These are phyloP conservation scores for Bilobella aurantiaca DNA, from an alignment of 1,140 invertebrate species.

Conservation along the genomic window DNA sequence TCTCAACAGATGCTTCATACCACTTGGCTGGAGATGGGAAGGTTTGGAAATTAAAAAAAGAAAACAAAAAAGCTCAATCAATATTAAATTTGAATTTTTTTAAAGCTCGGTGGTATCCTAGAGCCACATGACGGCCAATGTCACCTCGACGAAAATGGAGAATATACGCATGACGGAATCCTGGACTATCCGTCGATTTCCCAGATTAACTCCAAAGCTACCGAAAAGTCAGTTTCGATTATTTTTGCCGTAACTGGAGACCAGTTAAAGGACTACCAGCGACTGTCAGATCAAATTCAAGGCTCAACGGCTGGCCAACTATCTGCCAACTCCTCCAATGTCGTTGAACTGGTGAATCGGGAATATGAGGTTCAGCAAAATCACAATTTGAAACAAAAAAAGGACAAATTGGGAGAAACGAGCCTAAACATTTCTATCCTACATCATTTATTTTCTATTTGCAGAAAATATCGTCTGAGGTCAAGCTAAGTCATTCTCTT, in stretches of 20 bases:
- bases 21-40: constrained; percentile 96
- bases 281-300: constrained; percentile 65
- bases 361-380: constrained; percentile 61
- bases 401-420: background rate
- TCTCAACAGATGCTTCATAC: constrained; percentile 95
- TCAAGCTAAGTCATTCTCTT: constrained; percentile 54
- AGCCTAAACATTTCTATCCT: too few species aligned
- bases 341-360: constrained; percentile 77
- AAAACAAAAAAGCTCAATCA: too few species aligned
- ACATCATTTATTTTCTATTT: too few species aligned
- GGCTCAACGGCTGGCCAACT: constrained; percentile 75
- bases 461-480: constrained; percentile 80
- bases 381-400: background rate
- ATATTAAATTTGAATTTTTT: constrained; percentile 11
- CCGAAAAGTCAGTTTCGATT: constrained; percentile 87
- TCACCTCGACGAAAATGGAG: constrained; percentile 48
- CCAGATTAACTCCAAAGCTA: constrained; percentile 79
- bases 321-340: constrained; percentile 80
- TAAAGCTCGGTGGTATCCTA: constrained; percentile 57
- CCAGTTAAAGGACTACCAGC: constrained; percentile 72
- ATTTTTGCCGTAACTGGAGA: constrained; percentile 96
- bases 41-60: too few species aligned
- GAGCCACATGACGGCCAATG: constrained; percentile 60
- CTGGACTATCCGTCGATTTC: constrained; percentile 98
- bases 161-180: constrained; percentile 51